Conservation (phyloP, 1,140 invertebrate genomes). For the Chrysoperla carnea region DNA sequence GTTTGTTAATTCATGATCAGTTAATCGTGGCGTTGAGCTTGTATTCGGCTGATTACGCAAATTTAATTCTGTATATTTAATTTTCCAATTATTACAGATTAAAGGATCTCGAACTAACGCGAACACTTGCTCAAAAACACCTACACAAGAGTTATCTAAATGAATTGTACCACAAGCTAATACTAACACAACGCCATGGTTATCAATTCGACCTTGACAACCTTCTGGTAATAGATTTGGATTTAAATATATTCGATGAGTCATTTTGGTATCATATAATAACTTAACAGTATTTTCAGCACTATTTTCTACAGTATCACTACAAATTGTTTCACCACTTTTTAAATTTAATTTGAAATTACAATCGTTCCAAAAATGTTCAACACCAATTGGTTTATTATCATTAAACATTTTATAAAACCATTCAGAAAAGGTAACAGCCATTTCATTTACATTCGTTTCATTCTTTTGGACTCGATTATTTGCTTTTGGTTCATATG, state of each 20-base stretch:
- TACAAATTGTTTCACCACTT: conserved; percentile 13
- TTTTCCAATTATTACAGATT: conserved; percentile 39
- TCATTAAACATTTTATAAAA: conserved; percentile 37
- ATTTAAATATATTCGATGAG: conserved; percentile 35
- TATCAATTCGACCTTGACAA: conserved; percentile 30
- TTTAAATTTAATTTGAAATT: conserved; percentile 11
- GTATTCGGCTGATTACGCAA: conserved; percentile 18
- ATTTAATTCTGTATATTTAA: conserved; percentile 27
- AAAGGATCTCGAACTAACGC: conserved; percentile 36
- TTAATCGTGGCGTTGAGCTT: conserved; percentile 8
- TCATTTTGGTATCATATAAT: conserved; percentile 19
- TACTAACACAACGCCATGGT: conserved; percentile 39
- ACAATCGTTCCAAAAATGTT: conserved; percentile 37
- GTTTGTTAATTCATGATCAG: conserved; percentile 10
- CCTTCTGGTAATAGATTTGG: conserved; percentile 34
- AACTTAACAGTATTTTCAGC: conserved; percentile 15
- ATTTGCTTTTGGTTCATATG: conserved; percentile 1
- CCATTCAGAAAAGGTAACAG: conserved; percentile 35
- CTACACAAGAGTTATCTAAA: conserved; percentile 23
- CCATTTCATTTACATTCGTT: conserved; percentile 22
- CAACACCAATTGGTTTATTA: conserved; percentile 20
- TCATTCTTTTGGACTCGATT: conserved; percentile 1
- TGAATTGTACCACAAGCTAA: conserved; percentile 42
- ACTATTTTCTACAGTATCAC: conserved; percentile 11
- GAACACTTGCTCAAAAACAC: conserved; percentile 45